A percentile compares a stretch with the other conserved stretches of the same genome.
Conservation (phyloP, 2,888 invertebrate species). For the Rhyacophila evoluta region DNA sequence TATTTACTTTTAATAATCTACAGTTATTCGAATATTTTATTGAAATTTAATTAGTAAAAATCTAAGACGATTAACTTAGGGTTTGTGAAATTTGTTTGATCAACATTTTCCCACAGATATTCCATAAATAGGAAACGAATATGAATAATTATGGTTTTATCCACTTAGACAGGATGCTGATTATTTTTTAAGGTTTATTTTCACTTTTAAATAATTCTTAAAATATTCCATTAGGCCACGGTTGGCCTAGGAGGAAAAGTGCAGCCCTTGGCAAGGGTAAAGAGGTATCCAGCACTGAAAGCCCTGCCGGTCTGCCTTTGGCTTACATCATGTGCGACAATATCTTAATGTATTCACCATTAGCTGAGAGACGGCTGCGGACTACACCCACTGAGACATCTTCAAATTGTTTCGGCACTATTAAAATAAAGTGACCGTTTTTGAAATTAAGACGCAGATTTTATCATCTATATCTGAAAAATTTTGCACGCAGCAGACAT, state of each 20-base stretch:
- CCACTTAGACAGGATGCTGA: conserved; percentile 25
- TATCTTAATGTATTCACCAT: conserved; percentile 35
- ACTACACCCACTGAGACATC: neutral
- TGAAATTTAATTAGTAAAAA: neutral
- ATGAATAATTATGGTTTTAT: conserved; percentile 23
- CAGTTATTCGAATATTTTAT: neutral
- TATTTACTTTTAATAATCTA: neutral
- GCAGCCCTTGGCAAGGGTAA: conserved; percentile 49
- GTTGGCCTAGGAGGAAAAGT: conserved; percentile 54
- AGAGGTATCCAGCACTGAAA: conserved; percentile 45
- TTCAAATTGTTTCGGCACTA: neutral
- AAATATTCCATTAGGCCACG: conserved; percentile 54
- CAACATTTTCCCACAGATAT: neutral
- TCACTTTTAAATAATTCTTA: conserved; percentile 45
- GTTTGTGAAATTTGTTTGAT: neutral
- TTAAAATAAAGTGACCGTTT: neutral
- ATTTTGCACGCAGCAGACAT: neutral
- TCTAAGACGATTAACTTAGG: neutral
- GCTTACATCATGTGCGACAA: conserved; percentile 43
- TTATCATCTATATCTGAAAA: neutral
- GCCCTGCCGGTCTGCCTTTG: conserved; percentile 40
- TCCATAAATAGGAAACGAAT: neutral
- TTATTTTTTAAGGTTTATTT: conserved; percentile 23
- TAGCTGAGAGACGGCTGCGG: conserved; percentile 36
- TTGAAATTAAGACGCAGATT: neutral